These are phyloP conservation scores for Natrix natrix DNA, from an alignment of 2,797 vertebrate species.

Conservation along the genomic window DNA sequence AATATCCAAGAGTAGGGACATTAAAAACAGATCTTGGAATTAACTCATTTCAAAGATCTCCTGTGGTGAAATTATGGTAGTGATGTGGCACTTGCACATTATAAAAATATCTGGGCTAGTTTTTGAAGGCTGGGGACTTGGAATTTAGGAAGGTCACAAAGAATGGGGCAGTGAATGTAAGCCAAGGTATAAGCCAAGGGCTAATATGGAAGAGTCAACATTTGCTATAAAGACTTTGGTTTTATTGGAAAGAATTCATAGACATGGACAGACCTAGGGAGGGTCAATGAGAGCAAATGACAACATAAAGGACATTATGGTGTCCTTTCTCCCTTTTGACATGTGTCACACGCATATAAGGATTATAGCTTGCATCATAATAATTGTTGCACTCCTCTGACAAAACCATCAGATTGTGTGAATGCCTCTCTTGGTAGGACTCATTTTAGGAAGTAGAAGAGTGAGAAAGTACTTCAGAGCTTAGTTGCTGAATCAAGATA, in stretches of 20 bases:
- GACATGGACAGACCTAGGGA: neutral
- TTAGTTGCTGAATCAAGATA: neutral
- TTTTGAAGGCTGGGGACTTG: neutral
- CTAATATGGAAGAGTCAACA: neutral
- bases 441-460: neutral
- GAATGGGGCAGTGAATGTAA: neutral
- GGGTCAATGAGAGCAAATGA: neutral
- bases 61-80: neutral
- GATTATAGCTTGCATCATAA: neutral
- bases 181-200: neutral
- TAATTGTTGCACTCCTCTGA: neutral
- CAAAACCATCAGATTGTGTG: neutral
- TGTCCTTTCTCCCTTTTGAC: neutral
- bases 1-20: neutral
- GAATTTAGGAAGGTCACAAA: neutral
- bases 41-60: neutral
- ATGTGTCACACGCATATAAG: neutral
- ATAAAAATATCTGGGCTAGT: neutral
- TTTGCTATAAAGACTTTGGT: neutral
- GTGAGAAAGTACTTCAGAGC: neutral
- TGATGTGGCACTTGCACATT: neutral
- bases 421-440: neutral
- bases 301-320: neutral
- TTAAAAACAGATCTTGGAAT: neutral
- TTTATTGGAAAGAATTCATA: neutral